Evolutionary conservation across 2,113 vertebrate genomes (phyloP).

Genomic region (Tiliqua scincoides): DNA sequence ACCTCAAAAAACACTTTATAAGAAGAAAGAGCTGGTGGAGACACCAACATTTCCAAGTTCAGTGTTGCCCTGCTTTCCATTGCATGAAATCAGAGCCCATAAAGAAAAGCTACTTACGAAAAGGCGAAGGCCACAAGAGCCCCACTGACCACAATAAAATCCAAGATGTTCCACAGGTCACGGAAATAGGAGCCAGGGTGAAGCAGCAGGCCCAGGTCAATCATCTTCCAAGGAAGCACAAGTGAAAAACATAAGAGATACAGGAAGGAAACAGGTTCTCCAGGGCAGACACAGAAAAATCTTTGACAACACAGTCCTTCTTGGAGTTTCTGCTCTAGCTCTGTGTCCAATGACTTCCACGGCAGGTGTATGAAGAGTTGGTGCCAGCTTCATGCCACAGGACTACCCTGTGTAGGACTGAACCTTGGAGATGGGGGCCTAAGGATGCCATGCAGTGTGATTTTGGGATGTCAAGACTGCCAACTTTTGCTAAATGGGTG

Average conservation of each 20-base stretch:
- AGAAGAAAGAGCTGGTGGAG: not conserved
- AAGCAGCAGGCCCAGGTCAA: slow-evolving; percentile 81
- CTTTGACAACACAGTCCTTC: too few species aligned
- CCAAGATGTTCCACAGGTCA: slow-evolving; percentile 94
- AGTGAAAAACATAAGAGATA: not conserved
- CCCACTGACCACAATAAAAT: slow-evolving; percentile 99
- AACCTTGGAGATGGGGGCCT: too few species aligned
- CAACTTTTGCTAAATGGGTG: too few species aligned
- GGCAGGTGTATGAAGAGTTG: too few species aligned
- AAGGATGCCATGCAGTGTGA: too few species aligned
- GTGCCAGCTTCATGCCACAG: too few species aligned
- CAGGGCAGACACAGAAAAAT: not conserved
- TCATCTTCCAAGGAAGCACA: slow-evolving; percentile 73
- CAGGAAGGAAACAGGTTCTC: not conserved
- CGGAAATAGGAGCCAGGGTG: slow-evolving; percentile 85
- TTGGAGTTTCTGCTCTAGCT: too few species aligned
- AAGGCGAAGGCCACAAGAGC: slow-evolving; percentile 98
- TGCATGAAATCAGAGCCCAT: not conserved
- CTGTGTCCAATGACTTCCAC: too few species aligned
- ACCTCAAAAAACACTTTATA: not conserved
- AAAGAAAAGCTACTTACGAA: slow-evolving; percentile 87
- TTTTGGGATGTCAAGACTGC: too few species aligned
- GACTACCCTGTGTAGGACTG: too few species aligned
- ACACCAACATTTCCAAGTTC: accelerated
- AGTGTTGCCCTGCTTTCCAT: accelerated